Base-by-base conservation (phyloP, 2,113 vertebrate genomes). In the Macquaria australasica region DNA sequence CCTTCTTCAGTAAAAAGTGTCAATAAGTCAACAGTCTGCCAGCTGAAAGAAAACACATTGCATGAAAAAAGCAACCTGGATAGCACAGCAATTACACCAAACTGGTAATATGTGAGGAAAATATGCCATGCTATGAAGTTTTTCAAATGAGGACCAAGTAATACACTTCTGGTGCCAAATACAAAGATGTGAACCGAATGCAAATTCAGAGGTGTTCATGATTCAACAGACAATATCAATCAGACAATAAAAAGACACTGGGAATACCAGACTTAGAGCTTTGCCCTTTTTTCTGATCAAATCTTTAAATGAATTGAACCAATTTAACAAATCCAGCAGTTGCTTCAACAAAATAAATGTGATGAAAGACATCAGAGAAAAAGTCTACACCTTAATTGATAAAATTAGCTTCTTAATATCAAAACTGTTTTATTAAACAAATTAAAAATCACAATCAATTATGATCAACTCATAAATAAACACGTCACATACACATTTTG, bases 381-480 rank as follows among this genome's bases (percentile, higher is more conserved):
- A 72, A 21, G 8, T 31, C 62, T 62, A 21, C 23, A 56, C 23
- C n/a, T 55, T 45, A 45, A 71, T 25, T 55, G 34, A 70, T 71
- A n/a, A n/a, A n/a, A n/a, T n/a, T 3, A 60, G 45, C 60, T 34
- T 56, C 12, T 63, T 21, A 25, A 74, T 45, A 59, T 71, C 41
- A 39, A 68, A 73, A 70, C 23, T 5, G 23, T 67, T 68, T 68
- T 16, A 69, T 58, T 53, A 23, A 72, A 73, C 41, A 51, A 68
- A 48, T 62, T 18, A 43, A 69, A 83, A 89, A 58, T 43, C 76
- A 34, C 9, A 20, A 79, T 86, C 77, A 87, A 70, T 34, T 45
- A 28, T 77, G 51, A 84, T 81, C 62, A 60, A 76, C 6, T 69
- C 60, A 88, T 86, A 63, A 80, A 87, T 74, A 68, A 76, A 48